Conservation (phyloP, 1,140 invertebrate species). For the Chironomus tepperi region DNA sequence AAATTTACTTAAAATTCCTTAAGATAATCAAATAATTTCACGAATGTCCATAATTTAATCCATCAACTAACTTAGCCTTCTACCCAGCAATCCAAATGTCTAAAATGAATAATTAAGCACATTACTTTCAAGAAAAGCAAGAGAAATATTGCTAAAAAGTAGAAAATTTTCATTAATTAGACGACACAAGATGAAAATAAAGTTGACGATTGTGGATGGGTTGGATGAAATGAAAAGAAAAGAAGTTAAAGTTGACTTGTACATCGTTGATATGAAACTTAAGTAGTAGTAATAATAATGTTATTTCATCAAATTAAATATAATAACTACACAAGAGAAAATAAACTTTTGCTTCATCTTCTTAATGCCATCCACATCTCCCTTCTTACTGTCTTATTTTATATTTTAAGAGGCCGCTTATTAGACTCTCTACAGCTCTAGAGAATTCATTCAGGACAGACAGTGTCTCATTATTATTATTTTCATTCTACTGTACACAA, state of each 20-base stretch:
- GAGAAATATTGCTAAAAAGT: neutral
- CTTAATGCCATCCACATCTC: neutral
- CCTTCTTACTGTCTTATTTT: neutral
- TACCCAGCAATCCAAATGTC: too few relatives aligned
- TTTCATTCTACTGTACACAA: too few relatives aligned
- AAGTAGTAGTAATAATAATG: constrained; percentile 14
- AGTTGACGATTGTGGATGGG: neutral
- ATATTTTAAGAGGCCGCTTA: neutral
- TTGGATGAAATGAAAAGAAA: neutral
- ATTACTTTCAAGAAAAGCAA: neutral
- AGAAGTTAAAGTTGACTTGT: neutral
- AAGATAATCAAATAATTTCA: too few relatives aligned
- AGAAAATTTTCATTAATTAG: neutral
- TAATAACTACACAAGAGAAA: constrained; percentile 1
- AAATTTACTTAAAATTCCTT: too few relatives aligned
- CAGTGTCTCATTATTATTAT: too few relatives aligned
- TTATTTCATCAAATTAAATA: constrained; percentile 10
- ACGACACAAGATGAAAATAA: neutral
- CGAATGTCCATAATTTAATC: too few relatives aligned
- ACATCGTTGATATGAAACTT: neutral
- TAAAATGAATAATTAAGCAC: too few relatives aligned
- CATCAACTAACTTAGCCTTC: too few relatives aligned
- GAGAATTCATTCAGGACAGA: too few relatives aligned
- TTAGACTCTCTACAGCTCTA: neutral
- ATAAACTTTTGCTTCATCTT: constrained; percentile 2